Evolutionary conservation across 2,113 vertebrate species (phyloP).

Genomic region (Oryzias woworae): DNA sequence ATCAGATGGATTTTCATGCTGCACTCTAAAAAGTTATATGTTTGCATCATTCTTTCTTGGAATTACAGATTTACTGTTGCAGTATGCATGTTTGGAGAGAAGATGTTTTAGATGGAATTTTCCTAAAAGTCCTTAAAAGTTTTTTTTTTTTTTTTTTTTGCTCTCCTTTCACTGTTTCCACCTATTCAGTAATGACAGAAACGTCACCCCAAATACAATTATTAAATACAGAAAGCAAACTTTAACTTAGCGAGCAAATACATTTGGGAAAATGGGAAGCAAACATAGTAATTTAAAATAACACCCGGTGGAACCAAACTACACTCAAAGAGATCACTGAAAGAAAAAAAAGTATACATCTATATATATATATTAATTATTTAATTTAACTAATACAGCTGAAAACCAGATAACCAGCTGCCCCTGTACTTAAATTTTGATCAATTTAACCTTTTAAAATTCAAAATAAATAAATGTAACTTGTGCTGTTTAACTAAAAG

Average conservation of each 20-base stretch:
- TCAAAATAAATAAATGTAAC: constrained; percentile 17
- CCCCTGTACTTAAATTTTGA: constrained; percentile 7
- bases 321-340: neutral
- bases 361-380: neutral
- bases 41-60: constrained; percentile 2
- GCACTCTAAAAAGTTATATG: too few species aligned
- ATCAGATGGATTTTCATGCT: neutral
- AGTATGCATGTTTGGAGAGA: constrained; percentile 29
- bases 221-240: constrained; percentile 39
- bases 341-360: neutral
- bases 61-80: constrained; percentile 46
- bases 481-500: constrained; percentile 13
- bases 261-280: constrained; percentile 1
- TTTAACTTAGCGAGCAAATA: constrained; percentile 12
- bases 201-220: constrained; percentile 31
- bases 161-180: neutral
- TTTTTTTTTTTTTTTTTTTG: constrained; percentile 10
- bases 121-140: constrained; percentile 21
- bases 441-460: constrained; percentile 18
- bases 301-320: too few species aligned
- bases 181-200: constrained; percentile 20
- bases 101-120: constrained; percentile 13
- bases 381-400: neutral
- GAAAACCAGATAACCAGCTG: neutral
- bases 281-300: too few species aligned